Evolutionary conservation across 2,888 invertebrate genomes (phyloP).

Genomic region (Eurytoma adleriae): DNA sequence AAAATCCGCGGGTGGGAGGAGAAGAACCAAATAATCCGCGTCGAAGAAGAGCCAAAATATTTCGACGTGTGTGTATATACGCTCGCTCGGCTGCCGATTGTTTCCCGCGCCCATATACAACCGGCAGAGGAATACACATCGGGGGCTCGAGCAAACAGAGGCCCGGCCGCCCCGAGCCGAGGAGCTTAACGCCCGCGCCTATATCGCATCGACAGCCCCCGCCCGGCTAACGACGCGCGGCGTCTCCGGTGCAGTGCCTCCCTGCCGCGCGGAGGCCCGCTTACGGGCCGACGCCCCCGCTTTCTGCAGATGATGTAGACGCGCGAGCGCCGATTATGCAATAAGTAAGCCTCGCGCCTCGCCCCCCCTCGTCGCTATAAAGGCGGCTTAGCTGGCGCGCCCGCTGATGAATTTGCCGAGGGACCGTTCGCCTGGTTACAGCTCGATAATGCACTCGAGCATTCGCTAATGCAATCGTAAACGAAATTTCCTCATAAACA

Average conservation of each 20-base stretch:
- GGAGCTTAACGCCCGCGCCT: slow-evolving; percentile 3
- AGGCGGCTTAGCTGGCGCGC: neutral
- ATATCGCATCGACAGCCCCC: neutral
- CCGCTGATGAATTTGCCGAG: slow-evolving; percentile 27
- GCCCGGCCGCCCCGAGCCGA: neutral
- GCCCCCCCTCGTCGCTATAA: neutral
- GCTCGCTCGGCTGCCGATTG: too few species aligned
- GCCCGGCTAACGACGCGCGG: neutral
- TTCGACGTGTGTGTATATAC: too few species aligned
- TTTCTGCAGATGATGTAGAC: too few species aligned
- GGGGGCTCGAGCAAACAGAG: neutral
- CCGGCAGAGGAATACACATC: too few species aligned
- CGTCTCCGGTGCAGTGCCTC: too few species aligned
- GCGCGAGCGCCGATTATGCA: neutral
- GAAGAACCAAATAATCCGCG: too few species aligned
- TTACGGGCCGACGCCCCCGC: too few species aligned
- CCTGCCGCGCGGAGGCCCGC: too few species aligned
- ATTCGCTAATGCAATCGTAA: slow-evolving; percentile 21
- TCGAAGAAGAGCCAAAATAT: too few species aligned
- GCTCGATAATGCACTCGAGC: neutral
- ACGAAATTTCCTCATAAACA: slow-evolving; percentile 15
- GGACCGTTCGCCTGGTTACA: neutral
- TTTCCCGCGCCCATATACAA: too few species aligned
- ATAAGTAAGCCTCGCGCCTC: neutral
- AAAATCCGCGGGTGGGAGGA: too few species aligned